phyloP scores from a whole-genome alignment of 2,797 vertebrate genomes.

The Scolopax bukidnonensis region DNA sequence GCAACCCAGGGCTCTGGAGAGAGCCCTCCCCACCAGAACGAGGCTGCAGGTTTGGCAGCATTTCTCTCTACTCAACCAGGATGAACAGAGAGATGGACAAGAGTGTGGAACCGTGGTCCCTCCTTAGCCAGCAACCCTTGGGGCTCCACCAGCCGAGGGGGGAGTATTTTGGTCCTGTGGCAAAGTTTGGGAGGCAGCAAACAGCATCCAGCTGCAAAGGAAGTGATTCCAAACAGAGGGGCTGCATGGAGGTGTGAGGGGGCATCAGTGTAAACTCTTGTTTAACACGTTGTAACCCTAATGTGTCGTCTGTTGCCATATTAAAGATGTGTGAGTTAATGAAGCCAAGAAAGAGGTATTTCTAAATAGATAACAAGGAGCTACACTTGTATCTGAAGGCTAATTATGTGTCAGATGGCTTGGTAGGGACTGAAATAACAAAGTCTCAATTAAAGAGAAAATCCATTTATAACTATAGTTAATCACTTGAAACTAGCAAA shows the following conservation, averaged over 20 bases:
- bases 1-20: background rate
- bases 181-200: background rate
- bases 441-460: background rate
- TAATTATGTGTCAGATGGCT: background rate
- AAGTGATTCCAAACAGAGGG: accelerated
- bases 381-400: background rate
- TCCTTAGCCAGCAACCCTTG: background rate
- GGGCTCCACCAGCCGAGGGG: background rate
- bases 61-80: accelerated
- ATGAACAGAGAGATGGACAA: accelerated
- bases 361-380: background rate
- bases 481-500: background rate
- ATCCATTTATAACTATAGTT: background rate
- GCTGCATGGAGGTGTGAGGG: accelerated
- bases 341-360: background rate
- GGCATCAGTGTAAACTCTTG: accelerated
- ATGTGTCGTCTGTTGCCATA: accelerated
- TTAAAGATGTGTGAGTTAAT: background rate
- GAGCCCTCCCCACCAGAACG: background rate
- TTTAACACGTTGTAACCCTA: accelerated
- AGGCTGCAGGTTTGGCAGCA: background rate
- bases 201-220: accelerated
- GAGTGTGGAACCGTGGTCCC: background rate
- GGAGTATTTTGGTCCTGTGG: background rate
- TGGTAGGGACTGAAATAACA: background rate